Evolutionary conservation across 1,140 invertebrate species (phyloP).

Genomic region (Euwallacea fornicatus): DNA sequence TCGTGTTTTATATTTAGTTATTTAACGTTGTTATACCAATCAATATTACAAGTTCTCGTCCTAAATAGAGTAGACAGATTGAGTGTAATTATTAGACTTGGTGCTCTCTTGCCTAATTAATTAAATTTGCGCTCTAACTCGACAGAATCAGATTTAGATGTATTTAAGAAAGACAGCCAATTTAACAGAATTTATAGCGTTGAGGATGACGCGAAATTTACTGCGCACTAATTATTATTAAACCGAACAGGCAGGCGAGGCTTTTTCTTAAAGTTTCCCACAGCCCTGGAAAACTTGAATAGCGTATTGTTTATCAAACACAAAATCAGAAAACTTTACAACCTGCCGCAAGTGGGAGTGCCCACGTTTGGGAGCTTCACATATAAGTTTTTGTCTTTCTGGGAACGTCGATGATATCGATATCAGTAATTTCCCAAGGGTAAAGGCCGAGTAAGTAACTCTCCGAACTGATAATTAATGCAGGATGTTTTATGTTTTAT

Average conservation of each 20-base stretch:
- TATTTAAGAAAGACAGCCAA: constrained; percentile 10
- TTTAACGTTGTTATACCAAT: constrained; percentile 11
- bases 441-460: neutral
- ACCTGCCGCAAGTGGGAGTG: neutral
- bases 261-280: no score
- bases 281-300: neutral
- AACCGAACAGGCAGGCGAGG: no score
- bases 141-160: constrained; percentile 11
- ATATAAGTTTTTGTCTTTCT: constrained; percentile 9
- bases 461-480: constrained; percentile 10
- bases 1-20: constrained; percentile 9
- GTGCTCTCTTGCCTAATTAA: constrained; percentile 17
- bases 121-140: constrained; percentile 12
- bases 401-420: constrained; percentile 2
- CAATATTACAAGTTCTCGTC: constrained; percentile 13
- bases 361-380: neutral
- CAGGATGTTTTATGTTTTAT: neutral
- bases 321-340: constrained; percentile 14
- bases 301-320: constrained; percentile 5
- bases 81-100: constrained; percentile 17
- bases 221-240: no score
- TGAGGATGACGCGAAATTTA: neutral
- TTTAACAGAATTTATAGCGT: constrained; percentile 14
- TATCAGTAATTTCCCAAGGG: constrained; percentile 11
- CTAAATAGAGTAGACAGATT: constrained; percentile 16